A percentile compares a stretch with the other conserved stretches of the same genome.
These are phyloP conservation scores for Tineola bisselliella DNA, from an alignment of 2,888 invertebrate genomes.

Conservation along the genomic window DNA sequence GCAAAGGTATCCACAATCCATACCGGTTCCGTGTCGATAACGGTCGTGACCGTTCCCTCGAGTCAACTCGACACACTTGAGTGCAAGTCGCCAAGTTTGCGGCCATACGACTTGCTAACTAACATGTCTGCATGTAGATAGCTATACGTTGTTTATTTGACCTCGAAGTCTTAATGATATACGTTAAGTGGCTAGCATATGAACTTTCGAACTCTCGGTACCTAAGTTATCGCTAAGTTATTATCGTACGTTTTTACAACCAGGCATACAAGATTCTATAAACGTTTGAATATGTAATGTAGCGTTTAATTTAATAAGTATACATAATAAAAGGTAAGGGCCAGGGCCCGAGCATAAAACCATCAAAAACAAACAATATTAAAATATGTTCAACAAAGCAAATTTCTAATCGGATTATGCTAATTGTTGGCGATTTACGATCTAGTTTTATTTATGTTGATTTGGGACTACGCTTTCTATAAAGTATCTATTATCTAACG, in stretches of 20 bases:
- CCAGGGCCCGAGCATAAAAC: neutral
- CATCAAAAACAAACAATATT: constrained; percentile 13
- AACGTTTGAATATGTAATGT: neutral
- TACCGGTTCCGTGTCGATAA: constrained; percentile 35
- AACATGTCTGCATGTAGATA: neutral
- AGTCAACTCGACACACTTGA: constrained; percentile 8
- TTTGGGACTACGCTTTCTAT: constrained; percentile 8
- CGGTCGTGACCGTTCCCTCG: constrained; percentile 40
- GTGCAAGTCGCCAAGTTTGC: neutral
- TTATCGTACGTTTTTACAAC: neutral
- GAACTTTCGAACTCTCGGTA: neutral
- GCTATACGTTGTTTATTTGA: neutral
- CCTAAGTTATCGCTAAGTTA: neutral
- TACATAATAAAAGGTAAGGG: neutral
- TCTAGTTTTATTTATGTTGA: constrained; percentile 13
- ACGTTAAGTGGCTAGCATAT: neutral
- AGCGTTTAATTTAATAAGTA: neutral
- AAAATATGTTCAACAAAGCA: constrained; percentile 13
- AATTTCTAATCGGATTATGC: constrained; percentile 14
- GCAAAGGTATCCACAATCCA: constrained; percentile 6
- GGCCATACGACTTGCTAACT: neutral
- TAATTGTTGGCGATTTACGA: constrained; percentile 13
- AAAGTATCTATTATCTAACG: neutral
- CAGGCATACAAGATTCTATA: no score
- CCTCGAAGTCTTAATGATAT: neutral